These are phyloP conservation scores for Hemicrepidius hirtus DNA, from an alignment of 2,888 invertebrate species.

Conservation along the genomic window DNA sequence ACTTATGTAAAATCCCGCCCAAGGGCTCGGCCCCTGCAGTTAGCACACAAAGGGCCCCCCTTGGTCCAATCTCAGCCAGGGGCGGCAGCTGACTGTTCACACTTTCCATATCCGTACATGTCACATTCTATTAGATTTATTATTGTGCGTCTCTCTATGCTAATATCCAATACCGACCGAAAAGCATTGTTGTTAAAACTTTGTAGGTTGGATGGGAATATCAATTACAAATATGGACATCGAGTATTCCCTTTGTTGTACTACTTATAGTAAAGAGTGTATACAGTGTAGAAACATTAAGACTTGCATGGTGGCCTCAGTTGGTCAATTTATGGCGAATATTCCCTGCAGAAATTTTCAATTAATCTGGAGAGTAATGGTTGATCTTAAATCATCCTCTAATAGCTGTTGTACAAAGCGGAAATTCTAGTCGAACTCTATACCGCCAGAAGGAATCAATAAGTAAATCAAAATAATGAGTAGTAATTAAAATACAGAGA, in stretches of 20 bases:
- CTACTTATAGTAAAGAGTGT: too few relatives aligned
- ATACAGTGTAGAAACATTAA: not conserved
- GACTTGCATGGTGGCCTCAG: not conserved
- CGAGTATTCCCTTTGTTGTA: not conserved
- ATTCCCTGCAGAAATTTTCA: not conserved
- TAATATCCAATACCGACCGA: constrained; percentile 44
- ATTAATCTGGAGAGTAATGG: constrained; percentile 1
- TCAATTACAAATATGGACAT: constrained; percentile 34
- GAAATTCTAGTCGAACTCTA: not conserved
- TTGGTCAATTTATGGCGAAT: constrained; percentile 6
- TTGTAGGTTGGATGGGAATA: constrained; percentile 44
- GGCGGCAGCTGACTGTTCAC: constrained; percentile 68
- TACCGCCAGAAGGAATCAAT: not conserved
- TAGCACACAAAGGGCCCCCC: constrained; percentile 69
- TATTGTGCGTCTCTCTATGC: constrained; percentile 50
- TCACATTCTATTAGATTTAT: constrained; percentile 55
- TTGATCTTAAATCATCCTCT: constrained; percentile 2
- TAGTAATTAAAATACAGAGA: not conserved
- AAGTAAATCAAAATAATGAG: constrained; percentile 12
- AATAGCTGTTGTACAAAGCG: constrained; percentile 3
- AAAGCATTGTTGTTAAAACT: constrained; percentile 35
- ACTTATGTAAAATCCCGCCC: constrained; percentile 67
- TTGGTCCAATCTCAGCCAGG: constrained; percentile 66
- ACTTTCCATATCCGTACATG: constrained; percentile 60
- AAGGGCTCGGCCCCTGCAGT: constrained; percentile 68